These are phyloP conservation scores for Lates japonicus DNA, from an alignment of 2,797 vertebrate species.

Conservation along the genomic window DNA sequence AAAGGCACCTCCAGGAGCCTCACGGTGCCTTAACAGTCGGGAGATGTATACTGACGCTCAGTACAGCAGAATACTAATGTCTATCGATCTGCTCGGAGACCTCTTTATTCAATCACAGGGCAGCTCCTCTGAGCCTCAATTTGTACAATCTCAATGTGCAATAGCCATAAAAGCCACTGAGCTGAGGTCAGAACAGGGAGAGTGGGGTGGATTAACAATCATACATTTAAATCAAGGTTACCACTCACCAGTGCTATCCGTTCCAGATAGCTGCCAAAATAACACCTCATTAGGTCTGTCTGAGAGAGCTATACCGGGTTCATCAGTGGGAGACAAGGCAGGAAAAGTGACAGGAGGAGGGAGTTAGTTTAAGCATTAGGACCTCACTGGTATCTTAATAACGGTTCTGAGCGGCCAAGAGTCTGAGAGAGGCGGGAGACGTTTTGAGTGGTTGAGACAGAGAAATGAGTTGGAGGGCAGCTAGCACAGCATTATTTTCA, in stretches of 20 bases:
- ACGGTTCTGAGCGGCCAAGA: constrained; percentile 57
- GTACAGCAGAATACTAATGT: constrained; percentile 67
- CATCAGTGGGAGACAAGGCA: constrained; percentile 53
- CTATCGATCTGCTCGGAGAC: constrained; percentile 71
- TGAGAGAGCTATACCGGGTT: constrained; percentile 39
- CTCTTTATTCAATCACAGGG: constrained; percentile 72
- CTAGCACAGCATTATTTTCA: constrained; percentile 65
- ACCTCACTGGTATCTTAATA: constrained; percentile 75
- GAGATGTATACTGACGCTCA: constrained; percentile 17
- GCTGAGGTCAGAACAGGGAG: neutral
- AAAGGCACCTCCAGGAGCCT: constrained; percentile 5
- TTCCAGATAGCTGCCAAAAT: neutral
- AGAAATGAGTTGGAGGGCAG: constrained; percentile 50
- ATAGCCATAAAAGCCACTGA: constrained; percentile 77
- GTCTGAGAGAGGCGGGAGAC: constrained; percentile 33
- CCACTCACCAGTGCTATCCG: constrained; percentile 20
- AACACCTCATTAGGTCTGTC: constrained; percentile 11
- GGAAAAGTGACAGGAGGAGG: constrained; percentile 43
- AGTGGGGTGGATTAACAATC: constrained; percentile 46
- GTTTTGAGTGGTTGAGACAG: constrained; percentile 55
- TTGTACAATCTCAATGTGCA: constrained; percentile 74
- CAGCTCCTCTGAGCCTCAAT: constrained; percentile 59
- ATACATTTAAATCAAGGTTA: constrained; percentile 62
- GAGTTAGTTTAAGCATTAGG: constrained; percentile 80
- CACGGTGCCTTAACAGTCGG: constrained; percentile 12